phyloP scores from a whole-genome alignment of 2,888 invertebrate species.

The Pardosa pseudoannulata region DNA sequence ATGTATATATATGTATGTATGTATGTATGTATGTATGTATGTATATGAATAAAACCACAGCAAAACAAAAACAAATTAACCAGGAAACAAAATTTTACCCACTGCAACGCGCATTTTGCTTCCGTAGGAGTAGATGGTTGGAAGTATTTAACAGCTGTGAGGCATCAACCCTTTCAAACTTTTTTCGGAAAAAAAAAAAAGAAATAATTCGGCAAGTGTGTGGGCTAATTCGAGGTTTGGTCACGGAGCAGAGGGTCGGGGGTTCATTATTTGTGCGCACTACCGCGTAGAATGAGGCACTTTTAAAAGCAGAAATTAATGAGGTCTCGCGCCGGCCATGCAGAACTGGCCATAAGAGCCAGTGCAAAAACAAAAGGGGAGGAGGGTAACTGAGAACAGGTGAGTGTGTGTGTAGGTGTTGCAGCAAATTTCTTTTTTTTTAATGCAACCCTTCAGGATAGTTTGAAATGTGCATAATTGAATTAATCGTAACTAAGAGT shows the following conservation, averaged over 20 bases:
- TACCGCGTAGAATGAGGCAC: constrained; percentile 34
- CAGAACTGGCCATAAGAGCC: constrained; percentile 7
- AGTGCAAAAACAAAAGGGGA: constrained; percentile 1
- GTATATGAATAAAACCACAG: too few species aligned
- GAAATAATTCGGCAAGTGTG: too few species aligned
- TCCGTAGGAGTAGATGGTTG: too few species aligned
- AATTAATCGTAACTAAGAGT: not conserved
- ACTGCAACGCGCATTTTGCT: too few species aligned
- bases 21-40: too few species aligned
- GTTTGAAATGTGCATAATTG: not conserved
- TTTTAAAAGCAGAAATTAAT: constrained; percentile 23
- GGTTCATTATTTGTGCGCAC: constrained; percentile 32
- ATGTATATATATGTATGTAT: too few species aligned
- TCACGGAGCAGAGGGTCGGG: not conserved
- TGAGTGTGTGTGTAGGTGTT: not conserved
- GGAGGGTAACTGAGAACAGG: not conserved
- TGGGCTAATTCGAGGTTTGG: not conserved
- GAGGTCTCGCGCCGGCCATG: constrained; percentile 22
- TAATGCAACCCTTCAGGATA: not conserved
- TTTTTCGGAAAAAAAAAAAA: too few species aligned
- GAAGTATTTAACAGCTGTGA: too few species aligned
- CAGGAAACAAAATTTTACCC: too few species aligned
- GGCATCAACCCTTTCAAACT: too few species aligned
- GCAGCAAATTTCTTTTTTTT: not conserved
- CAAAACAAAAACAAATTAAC: too few species aligned